These are phyloP conservation scores for Delphinapterus leucas DNA, from an alignment of 2,113 vertebrate genomes.

Conservation along the genomic window DNA sequence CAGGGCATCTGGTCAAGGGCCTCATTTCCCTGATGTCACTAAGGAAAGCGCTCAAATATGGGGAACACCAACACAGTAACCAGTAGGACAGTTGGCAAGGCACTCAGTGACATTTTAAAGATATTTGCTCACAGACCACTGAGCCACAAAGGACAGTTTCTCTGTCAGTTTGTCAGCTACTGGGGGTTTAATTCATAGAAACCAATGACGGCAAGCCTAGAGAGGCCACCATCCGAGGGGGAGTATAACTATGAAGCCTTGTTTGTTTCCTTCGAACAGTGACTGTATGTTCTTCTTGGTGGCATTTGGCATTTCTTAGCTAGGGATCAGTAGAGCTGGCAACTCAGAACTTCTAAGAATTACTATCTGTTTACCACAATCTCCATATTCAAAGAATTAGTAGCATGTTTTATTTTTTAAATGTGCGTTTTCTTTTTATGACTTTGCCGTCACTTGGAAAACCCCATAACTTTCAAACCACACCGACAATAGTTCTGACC, in stretches of 20 bases:
- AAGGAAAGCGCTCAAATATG: neutral
- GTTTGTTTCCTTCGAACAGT: slow-evolving; percentile 60
- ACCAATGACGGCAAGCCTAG: slow-evolving; percentile 5
- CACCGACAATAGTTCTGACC: neutral
- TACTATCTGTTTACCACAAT: slow-evolving; percentile 74
- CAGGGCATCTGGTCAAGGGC: neutral
- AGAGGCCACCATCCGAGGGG: slow-evolving; percentile 10
- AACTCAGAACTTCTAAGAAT: slow-evolving; percentile 73
- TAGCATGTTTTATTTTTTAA: slow-evolving; percentile 54
- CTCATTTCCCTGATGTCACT: neutral
- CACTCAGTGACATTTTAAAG: slow-evolving; percentile 33
- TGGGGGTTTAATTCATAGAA: slow-evolving; percentile 65
- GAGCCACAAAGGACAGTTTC: slow-evolving; percentile 49
- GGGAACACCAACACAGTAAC: neutral
- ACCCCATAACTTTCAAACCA: slow-evolving; percentile 47
- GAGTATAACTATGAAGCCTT: slow-evolving; percentile 7
- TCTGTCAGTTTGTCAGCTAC: slow-evolving; percentile 39
- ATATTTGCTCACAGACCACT: slow-evolving; percentile 28
- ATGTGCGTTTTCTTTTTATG: slow-evolving; percentile 50
- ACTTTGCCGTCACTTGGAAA: slow-evolving; percentile 58
- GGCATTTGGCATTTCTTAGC: slow-evolving; percentile 62
- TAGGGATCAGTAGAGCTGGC: slow-evolving; percentile 43
- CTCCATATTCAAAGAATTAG: slow-evolving; percentile 72
- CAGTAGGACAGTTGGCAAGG: neutral
- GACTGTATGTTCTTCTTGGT: slow-evolving; percentile 50